Evolutionary conservation across 2,113 vertebrate genomes (phyloP), one percentile per base, ranked within the genome.

Genomic region (Daubentonia madagascariensis): DNA sequence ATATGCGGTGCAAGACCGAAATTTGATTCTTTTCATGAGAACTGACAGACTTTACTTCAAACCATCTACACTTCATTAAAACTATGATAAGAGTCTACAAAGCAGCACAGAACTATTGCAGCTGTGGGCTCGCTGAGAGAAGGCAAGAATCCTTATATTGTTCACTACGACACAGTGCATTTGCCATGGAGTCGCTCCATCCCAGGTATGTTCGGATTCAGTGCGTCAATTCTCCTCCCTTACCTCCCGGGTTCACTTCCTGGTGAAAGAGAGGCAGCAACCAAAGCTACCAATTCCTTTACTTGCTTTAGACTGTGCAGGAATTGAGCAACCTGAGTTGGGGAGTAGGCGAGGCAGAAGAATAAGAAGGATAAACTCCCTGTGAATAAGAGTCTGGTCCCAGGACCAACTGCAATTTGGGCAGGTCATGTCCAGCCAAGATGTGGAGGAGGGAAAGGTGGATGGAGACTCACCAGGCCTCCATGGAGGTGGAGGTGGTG

Each of bases 11-110:
- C 79, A 96, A 97, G 95, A 96, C 59, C 94, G 97, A 95, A 98
- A 97, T 98, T 89, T 97, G 98, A 98, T 97, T 98, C 93, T 98
- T 98, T 99, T 98, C 85, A 96, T 95, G 96, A 98, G 98, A 99
- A 97, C 57, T 0, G 9, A 95, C 94, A 98, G 97, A 97, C 84
- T 98, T 98, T 88, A 94, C 95, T 99, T 98, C 97, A 98, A 98
- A 97, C 95, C 94, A 98, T 95, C 96, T 97, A 79, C 40, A 97
- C 91, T 98, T 98, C 98, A 98, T 99, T 98, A 98, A 98, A 98
- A 98, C 59, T 80, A 93, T 97, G 98, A 98, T 97, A 98, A 98
- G 97, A 98, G 84, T 89, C 91, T 96, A 54, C 61, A 97, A 97
- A 98, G 73, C 89, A 96, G 91, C 96, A 45, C 50, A 95, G 96